A percentile compares a stretch with the other conserved stretches of the same genome.
These are phyloP conservation scores for Stichopus horrens DNA, from an alignment of 53 echinoderm and acorn worm species.

Conservation along the genomic window DNA sequence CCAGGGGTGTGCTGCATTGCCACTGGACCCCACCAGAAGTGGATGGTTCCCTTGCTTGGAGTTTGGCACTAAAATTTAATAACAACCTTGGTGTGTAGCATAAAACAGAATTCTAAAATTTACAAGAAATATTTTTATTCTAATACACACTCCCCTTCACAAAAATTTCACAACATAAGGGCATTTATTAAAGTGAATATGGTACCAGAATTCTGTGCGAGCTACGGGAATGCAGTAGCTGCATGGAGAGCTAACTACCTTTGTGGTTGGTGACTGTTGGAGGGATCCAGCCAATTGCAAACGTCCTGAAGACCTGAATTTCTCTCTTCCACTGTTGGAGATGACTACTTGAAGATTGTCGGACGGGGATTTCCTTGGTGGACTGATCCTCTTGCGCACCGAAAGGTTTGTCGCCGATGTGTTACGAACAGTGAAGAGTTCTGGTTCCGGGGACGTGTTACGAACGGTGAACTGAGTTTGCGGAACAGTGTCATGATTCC, in stretches of 20 bases:
- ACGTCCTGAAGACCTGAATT: conserved; percentile 9
- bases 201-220: no score
- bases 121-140: no score
- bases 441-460: conserved; percentile 1
- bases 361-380: conserved; percentile 1
- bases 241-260: background rate
- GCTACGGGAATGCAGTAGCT: no score
- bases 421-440: conserved; percentile 22
- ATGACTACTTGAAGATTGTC: conserved; percentile 11
- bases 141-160: no score
- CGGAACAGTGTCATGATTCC: background rate
- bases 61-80: no score
- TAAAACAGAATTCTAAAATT: no score
- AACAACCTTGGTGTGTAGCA: no score
- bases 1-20: no score
- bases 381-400: conserved; percentile 31
- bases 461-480: conserved; percentile 20
- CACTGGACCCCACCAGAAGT: no score
- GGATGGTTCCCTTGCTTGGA: no score
- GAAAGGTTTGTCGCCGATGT: conserved; percentile 45
- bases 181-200: no score
- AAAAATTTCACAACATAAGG: no score
- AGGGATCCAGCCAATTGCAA: background rate
- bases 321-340: conserved; percentile 14
- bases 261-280: conserved; percentile 15